Percentiles rank a stretch among this genome's conserved stretches.
These are phyloP conservation scores for Phalloptychus januarius DNA, from an alignment of 2,797 vertebrate species.

Conservation along the genomic window DNA sequence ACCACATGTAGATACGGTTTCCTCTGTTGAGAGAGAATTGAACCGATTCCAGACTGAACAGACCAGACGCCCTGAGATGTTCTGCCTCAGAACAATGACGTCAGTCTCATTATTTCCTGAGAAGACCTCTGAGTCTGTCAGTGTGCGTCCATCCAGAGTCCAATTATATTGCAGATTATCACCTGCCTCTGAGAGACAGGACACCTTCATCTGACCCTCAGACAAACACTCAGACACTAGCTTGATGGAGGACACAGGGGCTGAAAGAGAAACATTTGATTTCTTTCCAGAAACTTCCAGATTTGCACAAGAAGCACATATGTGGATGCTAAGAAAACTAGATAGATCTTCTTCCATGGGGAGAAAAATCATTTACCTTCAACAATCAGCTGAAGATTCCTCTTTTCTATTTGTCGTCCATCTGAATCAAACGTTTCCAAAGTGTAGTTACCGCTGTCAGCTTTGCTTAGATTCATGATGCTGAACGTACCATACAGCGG, in stretches of 20 bases:
- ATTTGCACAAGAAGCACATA: not conserved
- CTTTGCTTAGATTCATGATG: constrained; percentile 14
- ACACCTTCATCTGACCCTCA: constrained; percentile 48
- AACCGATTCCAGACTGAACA: constrained; percentile 53
- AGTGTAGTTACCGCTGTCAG: not conserved
- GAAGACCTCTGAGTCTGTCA: constrained; percentile 34
- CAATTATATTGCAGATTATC: constrained; percentile 59
- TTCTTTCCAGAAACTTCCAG: not conserved
- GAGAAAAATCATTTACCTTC: not conserved
- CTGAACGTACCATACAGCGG: not conserved
- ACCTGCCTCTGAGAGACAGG: constrained; percentile 44
- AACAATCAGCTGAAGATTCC: constrained; percentile 2
- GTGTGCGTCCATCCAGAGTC: constrained; percentile 50
- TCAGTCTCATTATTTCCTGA: not conserved
- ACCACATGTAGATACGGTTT: constrained; percentile 6
- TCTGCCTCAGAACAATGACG: constrained; percentile 46
- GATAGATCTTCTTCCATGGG: not conserved
- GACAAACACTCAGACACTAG: constrained; percentile 53
- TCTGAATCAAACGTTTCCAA: rapidly evolving
- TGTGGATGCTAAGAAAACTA: not conserved
- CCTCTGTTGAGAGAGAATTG: not conserved
- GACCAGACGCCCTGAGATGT: constrained; percentile 32
- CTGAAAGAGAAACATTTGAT: constrained; percentile 37
- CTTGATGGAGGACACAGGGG: constrained; percentile 46
- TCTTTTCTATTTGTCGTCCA: rapidly evolving